Conservation (phyloP, 2,113 vertebrate genomes). For the Dicrurus megarhynchus region DNA sequence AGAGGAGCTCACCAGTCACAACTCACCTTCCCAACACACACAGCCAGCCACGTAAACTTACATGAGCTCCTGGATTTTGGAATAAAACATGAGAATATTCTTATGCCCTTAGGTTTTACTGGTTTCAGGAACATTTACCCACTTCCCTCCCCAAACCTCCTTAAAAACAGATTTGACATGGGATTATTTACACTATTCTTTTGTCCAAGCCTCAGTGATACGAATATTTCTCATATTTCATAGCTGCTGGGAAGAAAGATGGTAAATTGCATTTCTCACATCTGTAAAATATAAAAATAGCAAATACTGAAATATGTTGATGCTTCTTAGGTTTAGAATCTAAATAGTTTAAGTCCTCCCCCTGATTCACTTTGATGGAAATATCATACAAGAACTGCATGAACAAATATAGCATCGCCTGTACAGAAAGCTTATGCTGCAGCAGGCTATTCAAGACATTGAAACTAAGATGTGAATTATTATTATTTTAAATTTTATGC, state of each 20-base stretch:
- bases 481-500: not conserved
- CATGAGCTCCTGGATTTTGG: not conserved
- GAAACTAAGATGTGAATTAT: not conserved
- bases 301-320: not conserved
- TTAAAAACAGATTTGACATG: not conserved
- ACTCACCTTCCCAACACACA: not conserved
- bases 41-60: accelerated
- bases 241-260: not conserved
- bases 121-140: not conserved
- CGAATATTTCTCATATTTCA: not conserved
- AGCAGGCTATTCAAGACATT: not conserved
- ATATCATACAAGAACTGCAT: not conserved
- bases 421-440: not conserved
- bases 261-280: not conserved
- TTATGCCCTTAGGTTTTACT: accelerated
- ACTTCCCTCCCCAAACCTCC: not conserved
- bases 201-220: not conserved
- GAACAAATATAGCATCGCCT: not conserved
- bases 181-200: not conserved
- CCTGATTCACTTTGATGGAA: not conserved
- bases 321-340: not conserved
- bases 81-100: not conserved
- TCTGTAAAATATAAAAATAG: not conserved
- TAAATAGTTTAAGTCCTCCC: not conserved
- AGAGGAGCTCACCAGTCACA: not conserved